Percentiles rank a stretch among this genome's conserved stretches.
Evolutionary conservation across 2,797 vertebrate genomes (phyloP).

Genomic region (Alfaro cultratus): DNA sequence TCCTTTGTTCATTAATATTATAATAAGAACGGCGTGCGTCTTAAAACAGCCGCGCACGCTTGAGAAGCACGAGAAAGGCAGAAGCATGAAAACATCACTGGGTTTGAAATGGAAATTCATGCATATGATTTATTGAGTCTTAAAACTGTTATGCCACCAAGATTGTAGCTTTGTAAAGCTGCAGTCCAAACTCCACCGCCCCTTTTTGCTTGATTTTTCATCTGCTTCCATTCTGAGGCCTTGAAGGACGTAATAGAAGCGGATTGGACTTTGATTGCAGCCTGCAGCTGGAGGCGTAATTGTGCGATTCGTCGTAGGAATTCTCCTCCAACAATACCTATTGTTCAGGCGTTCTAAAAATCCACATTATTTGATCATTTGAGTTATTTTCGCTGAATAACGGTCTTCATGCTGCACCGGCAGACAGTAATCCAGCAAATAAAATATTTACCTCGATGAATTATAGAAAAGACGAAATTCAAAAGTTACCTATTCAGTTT

Average conservation of each 20-base stretch:
- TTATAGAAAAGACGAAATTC: conserved; percentile 12
- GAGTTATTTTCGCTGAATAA: background rate
- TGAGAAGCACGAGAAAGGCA: background rate
- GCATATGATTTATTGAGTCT: background rate
- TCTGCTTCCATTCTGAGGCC: background rate
- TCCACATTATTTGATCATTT: background rate
- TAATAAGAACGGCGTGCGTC: background rate
- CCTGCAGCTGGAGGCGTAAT: background rate
- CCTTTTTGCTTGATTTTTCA: conserved; percentile 23
- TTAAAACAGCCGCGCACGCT: background rate
- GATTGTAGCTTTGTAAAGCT: conserved; percentile 18
- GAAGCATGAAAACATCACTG: background rate
- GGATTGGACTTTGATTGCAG: background rate
- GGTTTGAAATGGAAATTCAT: background rate
- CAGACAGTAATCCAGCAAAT: conserved; percentile 8
- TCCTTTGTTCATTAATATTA: conserved; percentile 8
- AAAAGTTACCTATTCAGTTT: background rate
- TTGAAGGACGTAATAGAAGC: background rate
- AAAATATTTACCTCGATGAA: conserved; percentile 5
- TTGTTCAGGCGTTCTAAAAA: background rate
- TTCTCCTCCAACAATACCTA: background rate
- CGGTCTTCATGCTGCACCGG: background rate
- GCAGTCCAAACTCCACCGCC: background rate
- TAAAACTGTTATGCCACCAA: conserved; percentile 8
- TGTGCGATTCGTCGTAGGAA: background rate